Evolutionary conservation across 2,113 vertebrate species (phyloP).

Genomic region (Pedetes capensis): DNA sequence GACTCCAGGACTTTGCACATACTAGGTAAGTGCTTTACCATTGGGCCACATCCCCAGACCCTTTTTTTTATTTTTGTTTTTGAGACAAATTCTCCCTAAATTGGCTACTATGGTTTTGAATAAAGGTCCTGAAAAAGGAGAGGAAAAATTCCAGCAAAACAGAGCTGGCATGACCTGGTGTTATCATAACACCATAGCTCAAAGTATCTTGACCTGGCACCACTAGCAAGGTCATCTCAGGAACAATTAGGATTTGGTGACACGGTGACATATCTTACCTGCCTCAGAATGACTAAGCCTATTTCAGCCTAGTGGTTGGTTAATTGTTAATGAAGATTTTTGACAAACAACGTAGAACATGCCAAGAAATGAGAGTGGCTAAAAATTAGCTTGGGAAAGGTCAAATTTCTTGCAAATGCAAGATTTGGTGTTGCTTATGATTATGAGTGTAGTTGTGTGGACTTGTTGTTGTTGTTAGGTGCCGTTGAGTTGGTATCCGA

Average conservation of each 20-base stretch:
- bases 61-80: too few species aligned
- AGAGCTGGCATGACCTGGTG: not conserved
- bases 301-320: slow-evolving; percentile 72
- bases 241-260: slow-evolving; percentile 75
- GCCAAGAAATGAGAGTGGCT: slow-evolving; percentile 64
- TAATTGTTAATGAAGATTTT: slow-evolving; percentile 83
- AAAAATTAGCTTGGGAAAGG: slow-evolving; percentile 66
- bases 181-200: slow-evolving; percentile 67
- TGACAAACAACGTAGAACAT: slow-evolving; percentile 73
- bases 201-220: slow-evolving; percentile 70
- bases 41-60: too few species aligned
- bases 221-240: slow-evolving; percentile 79
- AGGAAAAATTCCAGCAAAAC: slow-evolving; percentile 37
- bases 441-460: not conserved
- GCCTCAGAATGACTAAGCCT: slow-evolving; percentile 81
- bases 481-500: too few species aligned
- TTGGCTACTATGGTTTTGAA: not conserved
- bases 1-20: too few species aligned
- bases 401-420: slow-evolving; percentile 53
- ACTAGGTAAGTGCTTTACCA: too few species aligned
- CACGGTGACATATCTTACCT: slow-evolving; percentile 66
- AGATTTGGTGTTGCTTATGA: not conserved
- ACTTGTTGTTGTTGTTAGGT: too few species aligned
- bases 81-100: too few species aligned
- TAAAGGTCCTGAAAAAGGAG: slow-evolving; percentile 34